Evolutionary conservation across 2,888 invertebrate species (phyloP).

Genomic region (Malthinus flaveolus): DNA sequence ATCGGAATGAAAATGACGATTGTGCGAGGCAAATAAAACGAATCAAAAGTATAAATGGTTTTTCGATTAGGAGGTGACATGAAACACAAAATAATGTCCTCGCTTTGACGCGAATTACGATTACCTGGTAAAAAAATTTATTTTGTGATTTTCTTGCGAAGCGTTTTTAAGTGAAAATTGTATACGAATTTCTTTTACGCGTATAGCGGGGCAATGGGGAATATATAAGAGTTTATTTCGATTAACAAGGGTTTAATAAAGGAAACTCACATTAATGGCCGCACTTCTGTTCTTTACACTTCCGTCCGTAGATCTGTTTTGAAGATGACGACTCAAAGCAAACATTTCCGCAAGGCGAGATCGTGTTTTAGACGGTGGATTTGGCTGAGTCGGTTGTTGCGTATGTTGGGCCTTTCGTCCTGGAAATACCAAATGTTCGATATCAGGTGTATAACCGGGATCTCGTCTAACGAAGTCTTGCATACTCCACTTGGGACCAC

Average conservation of each 20-base stretch:
- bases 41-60: too few species aligned
- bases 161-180: too few species aligned
- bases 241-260: conserved; percentile 13
- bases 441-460: conserved; percentile 61
- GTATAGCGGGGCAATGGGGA: neutral
- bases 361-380: conserved; percentile 45
- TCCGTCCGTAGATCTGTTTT: conserved; percentile 50
- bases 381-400: conserved; percentile 53
- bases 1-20: too few species aligned
- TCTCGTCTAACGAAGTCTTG: conserved; percentile 55
- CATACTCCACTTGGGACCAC: conserved; percentile 45
- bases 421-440: conserved; percentile 62
- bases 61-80: too few species aligned
- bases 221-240: neutral
- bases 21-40: too few species aligned
- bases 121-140: too few species aligned
- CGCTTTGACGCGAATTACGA: too few species aligned
- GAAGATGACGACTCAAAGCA: conserved; percentile 54
- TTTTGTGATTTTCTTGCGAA: too few species aligned
- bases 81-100: too few species aligned
- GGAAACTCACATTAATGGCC: conserved; percentile 45
- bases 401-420: conserved; percentile 53
- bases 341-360: conserved; percentile 61
- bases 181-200: neutral
- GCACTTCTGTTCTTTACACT: conserved; percentile 44